Percentiles rank a stretch among this genome's conserved stretches.
Evolutionary conservation across 2,797 vertebrate genomes (phyloP).

Genomic region (Microcaecilia unicolor): DNA sequence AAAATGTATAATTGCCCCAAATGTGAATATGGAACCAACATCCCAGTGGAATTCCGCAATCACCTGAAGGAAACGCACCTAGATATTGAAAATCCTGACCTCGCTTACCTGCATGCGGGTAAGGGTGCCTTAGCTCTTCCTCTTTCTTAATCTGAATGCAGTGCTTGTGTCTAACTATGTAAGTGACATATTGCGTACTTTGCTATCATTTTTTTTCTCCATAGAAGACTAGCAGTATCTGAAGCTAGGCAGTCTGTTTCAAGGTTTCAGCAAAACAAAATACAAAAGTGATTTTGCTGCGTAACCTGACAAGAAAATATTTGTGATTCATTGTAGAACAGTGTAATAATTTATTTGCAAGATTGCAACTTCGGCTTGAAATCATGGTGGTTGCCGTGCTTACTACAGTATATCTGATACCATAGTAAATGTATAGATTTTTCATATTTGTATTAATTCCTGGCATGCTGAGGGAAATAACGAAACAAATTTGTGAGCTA

Average conservation of each 20-base stretch:
- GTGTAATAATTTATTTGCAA: too few species aligned
- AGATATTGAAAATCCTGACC: conserved; percentile 94
- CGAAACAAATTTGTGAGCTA: too few species aligned
- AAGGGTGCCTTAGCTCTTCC: conserved; percentile 16
- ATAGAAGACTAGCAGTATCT: background rate
- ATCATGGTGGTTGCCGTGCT: too few species aligned
- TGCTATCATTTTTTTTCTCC: background rate
- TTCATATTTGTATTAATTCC: too few species aligned
- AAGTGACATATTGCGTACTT: rapidly evolving
- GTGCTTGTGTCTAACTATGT: too few species aligned
- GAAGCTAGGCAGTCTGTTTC: conserved; percentile 1
- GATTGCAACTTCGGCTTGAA: too few species aligned
- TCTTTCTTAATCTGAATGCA: conserved; percentile 2
- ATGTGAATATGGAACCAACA: conserved; percentile 81
- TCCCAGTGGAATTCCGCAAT: conserved; percentile 92
- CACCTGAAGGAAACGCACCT: conserved; percentile 86
- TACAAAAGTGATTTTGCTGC: background rate
- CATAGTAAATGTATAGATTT: too few species aligned
- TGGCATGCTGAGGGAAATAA: too few species aligned
- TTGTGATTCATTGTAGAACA: too few species aligned
- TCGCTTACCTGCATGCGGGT: conserved; percentile 95
- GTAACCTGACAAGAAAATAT: too few species aligned
- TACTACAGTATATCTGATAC: too few species aligned
- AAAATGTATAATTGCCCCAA: conserved; percentile 98
- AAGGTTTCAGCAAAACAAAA: background rate